A percentile compares a stretch with the other conserved stretches of the same genome.
These are phyloP conservation scores for Petrocephalus zakoni DNA, from an alignment of 2,113 vertebrate species.

Conservation along the genomic window DNA sequence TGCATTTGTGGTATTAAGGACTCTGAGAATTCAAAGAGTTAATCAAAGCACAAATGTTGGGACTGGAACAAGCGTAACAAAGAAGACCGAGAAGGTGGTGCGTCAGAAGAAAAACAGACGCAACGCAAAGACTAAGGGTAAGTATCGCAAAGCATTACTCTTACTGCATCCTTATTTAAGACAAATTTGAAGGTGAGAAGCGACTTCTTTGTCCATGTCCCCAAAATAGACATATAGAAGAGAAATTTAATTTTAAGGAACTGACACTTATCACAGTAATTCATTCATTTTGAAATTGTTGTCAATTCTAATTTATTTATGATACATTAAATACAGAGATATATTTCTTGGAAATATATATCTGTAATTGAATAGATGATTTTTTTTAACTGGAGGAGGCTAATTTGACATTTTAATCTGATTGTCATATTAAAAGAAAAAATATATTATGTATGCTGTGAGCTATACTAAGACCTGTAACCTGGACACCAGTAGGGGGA, in stretches of 20 bases:
- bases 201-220: no score
- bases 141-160: not conserved
- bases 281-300: not conserved
- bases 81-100: not conserved
- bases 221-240: no score
- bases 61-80: not conserved
- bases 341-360: not conserved
- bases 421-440: not conserved
- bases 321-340: not conserved
- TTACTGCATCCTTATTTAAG: not conserved
- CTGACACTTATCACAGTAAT: not conserved
- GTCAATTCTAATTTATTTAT: not conserved
- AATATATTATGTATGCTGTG: not conserved
- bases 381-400: not conserved
- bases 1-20: slow-evolving; percentile 54
- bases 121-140: not conserved
- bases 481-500: not conserved
- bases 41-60: slow-evolving; percentile 33
- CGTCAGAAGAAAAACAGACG: not conserved
- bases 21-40: slow-evolving; percentile 42
- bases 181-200: not conserved
- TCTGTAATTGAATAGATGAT: not conserved
- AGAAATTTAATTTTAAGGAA: not conserved
- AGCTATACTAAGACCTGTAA: not conserved
- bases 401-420: not conserved